Percentiles rank a stretch among this genome's conserved stretches.
Evolutionary conservation across 1,140 invertebrate genomes (phyloP).

Genomic region (Adelges cooleyi): DNA sequence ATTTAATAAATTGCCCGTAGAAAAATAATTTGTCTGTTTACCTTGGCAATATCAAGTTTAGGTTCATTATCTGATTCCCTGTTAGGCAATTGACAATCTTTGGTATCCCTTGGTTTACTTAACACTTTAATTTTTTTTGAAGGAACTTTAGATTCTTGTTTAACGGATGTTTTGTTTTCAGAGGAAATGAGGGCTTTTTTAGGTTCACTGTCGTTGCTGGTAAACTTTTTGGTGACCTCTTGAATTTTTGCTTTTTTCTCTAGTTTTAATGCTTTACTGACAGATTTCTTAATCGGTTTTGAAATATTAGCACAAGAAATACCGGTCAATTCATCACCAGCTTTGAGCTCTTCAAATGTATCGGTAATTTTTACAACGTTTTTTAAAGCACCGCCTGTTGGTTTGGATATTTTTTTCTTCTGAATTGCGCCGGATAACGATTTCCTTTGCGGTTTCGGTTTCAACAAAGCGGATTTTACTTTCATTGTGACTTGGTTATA

Average conservation of each 20-base stretch:
- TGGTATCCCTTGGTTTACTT: too few relatives aligned
- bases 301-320: not conserved
- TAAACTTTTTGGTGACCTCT: too few relatives aligned
- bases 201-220: too few relatives aligned
- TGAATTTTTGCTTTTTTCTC: too few relatives aligned
- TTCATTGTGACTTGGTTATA: not conserved
- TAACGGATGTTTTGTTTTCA: too few relatives aligned
- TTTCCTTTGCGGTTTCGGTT: not conserved
- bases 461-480: not conserved
- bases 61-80: not conserved
- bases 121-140: too few relatives aligned
- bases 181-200: too few relatives aligned
- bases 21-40: not conserved
- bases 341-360: not conserved
- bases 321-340: not conserved
- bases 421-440: not conserved
- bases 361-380: constrained; percentile 10
- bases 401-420: constrained; percentile 10
- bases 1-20: not conserved
- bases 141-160: too few relatives aligned
- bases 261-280: not conserved
- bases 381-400: not conserved
- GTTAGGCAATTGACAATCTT: too few relatives aligned
- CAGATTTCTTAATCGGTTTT: not conserved
- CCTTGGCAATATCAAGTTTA: constrained; percentile 2